A percentile compares a stretch with the other conserved stretches of the same genome.
Conservation (phyloP, 2,888 invertebrate genomes). For the Chrysodeixis includens region DNA sequence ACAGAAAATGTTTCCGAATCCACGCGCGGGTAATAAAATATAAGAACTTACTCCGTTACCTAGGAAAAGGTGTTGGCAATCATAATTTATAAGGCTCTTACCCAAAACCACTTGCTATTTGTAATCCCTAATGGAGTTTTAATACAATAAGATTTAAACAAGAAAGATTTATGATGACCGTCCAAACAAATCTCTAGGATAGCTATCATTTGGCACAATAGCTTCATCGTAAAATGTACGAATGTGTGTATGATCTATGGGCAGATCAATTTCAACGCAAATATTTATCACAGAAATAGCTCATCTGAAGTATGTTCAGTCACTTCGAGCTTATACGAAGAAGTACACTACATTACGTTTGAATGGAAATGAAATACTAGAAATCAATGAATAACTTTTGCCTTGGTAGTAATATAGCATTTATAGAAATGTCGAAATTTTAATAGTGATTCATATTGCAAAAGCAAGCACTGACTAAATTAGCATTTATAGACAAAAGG, state of each 20-base stretch:
- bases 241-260: constrained; percentile 14
- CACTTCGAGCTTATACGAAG: background rate
- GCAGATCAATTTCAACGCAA: constrained; percentile 26
- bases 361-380: background rate
- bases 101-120: background rate
- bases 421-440: background rate
- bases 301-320: constrained; percentile 11
- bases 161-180: constrained; percentile 34
- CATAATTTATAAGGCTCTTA: constrained; percentile 1
- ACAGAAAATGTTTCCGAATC: background rate
- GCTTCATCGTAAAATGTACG: constrained; percentile 26
- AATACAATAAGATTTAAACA: constrained; percentile 41
- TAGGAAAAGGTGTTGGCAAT: background rate
- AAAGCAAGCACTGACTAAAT: background rate
- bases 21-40: background rate
- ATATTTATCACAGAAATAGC: constrained; percentile 43
- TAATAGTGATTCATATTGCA: background rate
- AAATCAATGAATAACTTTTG: constrained; percentile 4
- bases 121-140: constrained; percentile 11
- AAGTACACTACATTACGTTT: background rate
- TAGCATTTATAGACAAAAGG: background rate
- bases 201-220: constrained; percentile 28
- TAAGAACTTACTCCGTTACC: background rate
- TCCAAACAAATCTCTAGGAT: constrained; percentile 40
- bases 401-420: background rate